Base-by-base conservation (phyloP, 2,113 vertebrate species). In the Nycticorax nycticorax region DNA sequence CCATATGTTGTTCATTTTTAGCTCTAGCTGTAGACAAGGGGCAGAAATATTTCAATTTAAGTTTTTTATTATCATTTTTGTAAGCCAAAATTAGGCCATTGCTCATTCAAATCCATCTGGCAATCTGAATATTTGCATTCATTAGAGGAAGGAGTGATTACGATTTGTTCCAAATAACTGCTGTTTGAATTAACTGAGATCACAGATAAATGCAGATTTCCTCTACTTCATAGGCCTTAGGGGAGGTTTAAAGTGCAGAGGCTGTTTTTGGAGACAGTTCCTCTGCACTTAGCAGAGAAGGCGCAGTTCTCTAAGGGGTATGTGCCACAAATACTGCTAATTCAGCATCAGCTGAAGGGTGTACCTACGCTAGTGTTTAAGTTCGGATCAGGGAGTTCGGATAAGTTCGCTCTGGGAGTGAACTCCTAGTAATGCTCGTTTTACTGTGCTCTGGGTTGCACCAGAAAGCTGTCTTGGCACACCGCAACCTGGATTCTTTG, bases 91-190 rank as follows among this genome's bases (percentile, higher is more conserved):
- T 96, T 86, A 94, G 91, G 52, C 68, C 88, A 84, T 60, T 3
- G 0, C 76, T 95, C 64, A 92, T 57, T 96, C 82, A 75, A 71
- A 68, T 71, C 85, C 96, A 96, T 96, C 95, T 92, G 94, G 92
- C 84, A 94, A 92, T 92, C 50, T 79, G 86, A 69, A 67, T 85
- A 87, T 85, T 78, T 84, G 84, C 3, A 18, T 76, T 96, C 27
- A 2, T 85, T 92, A 92, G 0, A 35, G 79, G 72, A 95, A 94
- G 64, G 39, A 88, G 52, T 67, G 79, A 89, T 95, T 93, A 72
- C 0, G 0, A 75, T 50, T 96, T 95, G 90, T 92, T 95, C 68
- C 69, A 88, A 95, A 66, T 88, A 90, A 94, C 72, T 84, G 47
- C 82, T 79, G 37, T 92, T 95, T 86, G 79, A 94, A 94, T 88